Evolutionary conservation across 2,113 vertebrate genomes (phyloP).

Genomic region (Microtus montanus): DNA sequence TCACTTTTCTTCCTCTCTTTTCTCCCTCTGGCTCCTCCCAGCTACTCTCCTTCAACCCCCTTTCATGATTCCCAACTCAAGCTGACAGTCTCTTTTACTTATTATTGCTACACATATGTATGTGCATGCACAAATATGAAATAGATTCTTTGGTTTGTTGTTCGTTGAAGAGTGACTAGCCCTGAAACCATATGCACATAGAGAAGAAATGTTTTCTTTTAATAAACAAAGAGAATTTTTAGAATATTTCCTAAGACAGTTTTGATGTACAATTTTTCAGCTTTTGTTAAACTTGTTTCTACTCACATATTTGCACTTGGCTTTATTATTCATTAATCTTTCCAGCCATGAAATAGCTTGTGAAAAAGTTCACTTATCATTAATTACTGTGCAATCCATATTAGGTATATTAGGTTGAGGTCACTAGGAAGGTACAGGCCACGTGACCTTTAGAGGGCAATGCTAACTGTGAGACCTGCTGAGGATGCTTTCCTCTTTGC

Average conservation of each 20-base stretch:
- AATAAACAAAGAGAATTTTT: background rate
- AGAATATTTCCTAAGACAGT: background rate
- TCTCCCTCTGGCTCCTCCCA: background rate
- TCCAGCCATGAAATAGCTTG: conserved; percentile 68
- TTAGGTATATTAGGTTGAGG: conserved; percentile 3
- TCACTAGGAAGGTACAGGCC: conserved; percentile 25
- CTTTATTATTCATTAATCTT: conserved; percentile 66
- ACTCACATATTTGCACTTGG: conserved; percentile 75
- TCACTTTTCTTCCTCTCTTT: background rate
- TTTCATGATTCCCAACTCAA: background rate
- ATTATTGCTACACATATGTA: background rate
- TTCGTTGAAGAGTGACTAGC: background rate
- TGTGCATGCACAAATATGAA: background rate
- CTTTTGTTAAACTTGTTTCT: conserved; percentile 75
- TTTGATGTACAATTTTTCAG: conserved; percentile 59
- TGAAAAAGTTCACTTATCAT: conserved; percentile 60
- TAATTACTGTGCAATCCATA: conserved; percentile 67
- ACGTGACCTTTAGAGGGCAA: conserved; percentile 65
- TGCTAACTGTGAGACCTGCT: background rate
- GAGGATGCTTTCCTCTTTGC: conserved; percentile 26
- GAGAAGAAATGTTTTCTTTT: conserved; percentile 1
- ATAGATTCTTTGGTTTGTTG: background rate
- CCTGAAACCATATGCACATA: background rate
- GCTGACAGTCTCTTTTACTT: background rate
- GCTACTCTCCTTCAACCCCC: background rate